Base-by-base conservation (phyloP, 2,113 vertebrate species). In the Nyctibius bracteatus region DNA sequence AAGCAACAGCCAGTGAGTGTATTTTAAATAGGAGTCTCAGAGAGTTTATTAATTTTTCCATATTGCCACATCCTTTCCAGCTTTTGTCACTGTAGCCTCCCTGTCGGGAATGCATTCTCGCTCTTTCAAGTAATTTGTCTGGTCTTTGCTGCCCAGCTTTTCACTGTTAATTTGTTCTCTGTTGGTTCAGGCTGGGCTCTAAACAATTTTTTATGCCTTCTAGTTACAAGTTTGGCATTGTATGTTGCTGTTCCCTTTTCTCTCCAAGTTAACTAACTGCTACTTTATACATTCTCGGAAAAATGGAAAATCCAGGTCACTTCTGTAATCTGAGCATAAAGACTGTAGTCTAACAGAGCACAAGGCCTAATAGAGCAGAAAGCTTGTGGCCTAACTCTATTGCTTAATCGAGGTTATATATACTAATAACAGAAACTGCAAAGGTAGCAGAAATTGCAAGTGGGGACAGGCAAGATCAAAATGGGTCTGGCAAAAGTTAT, bases 401-500 rank as follows among this genome's bases (percentile, higher is more conserved):
- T 88, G 67, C 95, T 95, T 96, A 94, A 88, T 94, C 23, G 51
- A 92, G 72, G 55, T 81, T 72, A 33, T 93, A 84, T 81, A 91
- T 87, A 90, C 87, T 73, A 94, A 35, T 70, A 95, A 73, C 72
- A 84, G 72, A 84, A 91, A 86, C 72, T 63, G 96, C 93, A 79
- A 63, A 92, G 61, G 57, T 55, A 51, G 92, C 80, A 88, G 80
- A 88, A 96, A 86, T 75, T 81, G 77, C 28, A 78, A 66, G 83
- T 47, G 59, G 68, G 91, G 86, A 74, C 43, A 94, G 72, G 90
- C 55, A 92, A 93, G 71, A 95, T 95, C 90, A 90, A 93, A 96
- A 95, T 72, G 85, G 17, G 81, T 89, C 72, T 79, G 61, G 91
- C 63, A 75, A 81, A 96, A 96, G 55, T 96, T 96, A 95, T 97